Conservation (phyloP, 1,140 invertebrate genomes). For the Xylocopa sonorina region DNA sequence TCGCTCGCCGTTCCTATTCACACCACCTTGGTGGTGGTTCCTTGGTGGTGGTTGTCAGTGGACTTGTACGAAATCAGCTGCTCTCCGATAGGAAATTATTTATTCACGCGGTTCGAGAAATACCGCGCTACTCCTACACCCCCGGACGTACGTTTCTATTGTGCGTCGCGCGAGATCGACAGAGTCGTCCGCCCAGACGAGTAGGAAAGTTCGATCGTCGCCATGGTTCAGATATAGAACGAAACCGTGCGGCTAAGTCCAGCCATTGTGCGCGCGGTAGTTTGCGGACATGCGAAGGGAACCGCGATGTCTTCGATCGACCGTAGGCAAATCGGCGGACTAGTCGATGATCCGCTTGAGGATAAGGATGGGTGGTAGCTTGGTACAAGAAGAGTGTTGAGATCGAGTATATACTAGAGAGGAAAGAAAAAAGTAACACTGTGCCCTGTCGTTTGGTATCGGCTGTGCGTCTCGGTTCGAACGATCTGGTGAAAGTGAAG, state of each 20-base stretch:
- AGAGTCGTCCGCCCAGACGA: background rate
- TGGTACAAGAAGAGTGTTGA: background rate
- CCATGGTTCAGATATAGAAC: slow-evolving; percentile 10
- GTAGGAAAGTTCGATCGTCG: background rate
- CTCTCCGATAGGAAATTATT: slow-evolving; percentile 16
- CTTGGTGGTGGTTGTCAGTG: background rate
- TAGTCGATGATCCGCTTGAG: background rate
- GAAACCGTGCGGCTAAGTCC: background rate
- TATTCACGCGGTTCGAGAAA: background rate
- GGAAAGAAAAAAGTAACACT: too few relatives aligned
- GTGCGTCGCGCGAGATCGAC: slow-evolving; percentile 1
- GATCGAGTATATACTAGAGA: too few relatives aligned
- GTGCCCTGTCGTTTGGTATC: background rate
- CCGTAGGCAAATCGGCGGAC: background rate
- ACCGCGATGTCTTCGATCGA: slow-evolving; percentile 12
- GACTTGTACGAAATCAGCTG: slow-evolving; percentile 25
- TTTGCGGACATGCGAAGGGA: slow-evolving; percentile 37
- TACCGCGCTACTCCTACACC: background rate
- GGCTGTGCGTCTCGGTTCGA: background rate
- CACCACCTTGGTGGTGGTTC: too few relatives aligned
- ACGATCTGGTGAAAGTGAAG: slow-evolving; percentile 16
- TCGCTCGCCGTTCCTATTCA: too few relatives aligned
- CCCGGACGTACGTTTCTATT: background rate
- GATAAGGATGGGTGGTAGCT: slow-evolving; percentile 16
- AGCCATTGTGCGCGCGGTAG: background rate